These are phyloP conservation scores for Tinamus major DNA, from an alignment of 2,797 vertebrate genomes.

Conservation along the genomic window DNA sequence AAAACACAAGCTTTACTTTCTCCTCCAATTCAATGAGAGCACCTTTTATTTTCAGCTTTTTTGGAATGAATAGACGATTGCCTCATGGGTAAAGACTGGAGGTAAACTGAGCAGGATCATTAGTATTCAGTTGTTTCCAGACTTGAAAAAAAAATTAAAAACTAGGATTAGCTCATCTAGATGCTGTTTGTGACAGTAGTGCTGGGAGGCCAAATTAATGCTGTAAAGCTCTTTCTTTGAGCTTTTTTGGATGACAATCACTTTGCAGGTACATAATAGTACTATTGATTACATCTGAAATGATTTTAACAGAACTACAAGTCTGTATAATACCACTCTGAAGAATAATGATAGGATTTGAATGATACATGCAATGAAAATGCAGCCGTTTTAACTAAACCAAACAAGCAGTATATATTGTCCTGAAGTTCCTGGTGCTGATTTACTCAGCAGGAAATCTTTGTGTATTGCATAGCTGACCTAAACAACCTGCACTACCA, in stretches of 20 bases:
- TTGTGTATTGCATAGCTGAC: neutral
- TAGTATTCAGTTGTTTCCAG: neutral
- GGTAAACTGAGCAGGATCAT: neutral
- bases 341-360: neutral
- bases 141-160: neutral
- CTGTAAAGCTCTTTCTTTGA: neutral
- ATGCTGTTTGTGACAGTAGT: neutral
- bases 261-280: neutral
- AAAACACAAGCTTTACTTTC: neutral
- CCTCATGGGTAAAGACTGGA: neutral
- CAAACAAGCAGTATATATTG: neutral
- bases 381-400: constrained; percentile 12
- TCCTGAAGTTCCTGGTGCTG: neutral
- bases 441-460: neutral
- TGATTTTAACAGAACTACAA: neutral
- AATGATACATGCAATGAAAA: constrained; percentile 15
- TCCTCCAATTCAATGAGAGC: neutral
- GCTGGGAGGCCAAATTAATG: neutral
- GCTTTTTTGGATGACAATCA: neutral
- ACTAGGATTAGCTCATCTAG: neutral
- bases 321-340: neutral
- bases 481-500: neutral
- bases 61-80: neutral
- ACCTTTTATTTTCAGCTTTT: constrained; percentile 10
- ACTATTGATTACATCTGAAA: neutral